These are phyloP conservation scores for Ceratina australensis DNA, from an alignment of 1,140 invertebrate species.

Conservation along the genomic window DNA sequence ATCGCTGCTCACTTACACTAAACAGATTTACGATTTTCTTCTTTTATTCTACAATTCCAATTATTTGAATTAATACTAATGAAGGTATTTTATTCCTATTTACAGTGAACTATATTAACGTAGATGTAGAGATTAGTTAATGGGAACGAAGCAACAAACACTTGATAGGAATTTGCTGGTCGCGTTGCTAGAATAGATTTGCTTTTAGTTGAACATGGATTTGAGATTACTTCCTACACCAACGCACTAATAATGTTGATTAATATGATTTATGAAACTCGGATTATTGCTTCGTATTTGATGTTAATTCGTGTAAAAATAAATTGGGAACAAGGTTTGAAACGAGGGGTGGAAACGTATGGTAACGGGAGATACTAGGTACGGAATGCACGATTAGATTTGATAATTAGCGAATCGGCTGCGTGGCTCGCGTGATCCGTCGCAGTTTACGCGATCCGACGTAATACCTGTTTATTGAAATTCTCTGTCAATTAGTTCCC, in stretches of 20 bases:
- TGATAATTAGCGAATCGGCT: background rate
- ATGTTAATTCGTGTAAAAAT: background rate
- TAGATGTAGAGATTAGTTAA: too few relatives aligned
- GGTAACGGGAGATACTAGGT: too few relatives aligned
- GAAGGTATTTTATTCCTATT: too few relatives aligned
- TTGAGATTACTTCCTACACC: background rate
- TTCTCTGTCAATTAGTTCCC: conserved; percentile 38
- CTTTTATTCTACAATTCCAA: too few relatives aligned
- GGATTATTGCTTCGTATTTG: background rate
- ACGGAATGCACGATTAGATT: conserved; percentile 5
- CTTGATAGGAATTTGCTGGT: too few relatives aligned
- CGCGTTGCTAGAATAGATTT: too few relatives aligned
- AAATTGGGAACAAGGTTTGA: background rate
- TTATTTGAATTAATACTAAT: too few relatives aligned
- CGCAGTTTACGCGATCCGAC: conserved; percentile 5
- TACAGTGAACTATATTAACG: too few relatives aligned
- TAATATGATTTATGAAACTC: background rate
- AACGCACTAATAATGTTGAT: background rate
- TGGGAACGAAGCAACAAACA: too few relatives aligned
- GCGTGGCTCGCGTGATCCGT: background rate
- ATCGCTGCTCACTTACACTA: too few relatives aligned
- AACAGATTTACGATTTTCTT: too few relatives aligned
- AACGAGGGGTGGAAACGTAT: background rate
- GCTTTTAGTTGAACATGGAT: too few relatives aligned
- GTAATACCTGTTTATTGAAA: conserved; percentile 44